A percentile compares a stretch with the other conserved stretches of the same genome.
phyloP scores from a whole-genome alignment of 2,888 invertebrate genomes.

The Abscondita cerata region DNA sequence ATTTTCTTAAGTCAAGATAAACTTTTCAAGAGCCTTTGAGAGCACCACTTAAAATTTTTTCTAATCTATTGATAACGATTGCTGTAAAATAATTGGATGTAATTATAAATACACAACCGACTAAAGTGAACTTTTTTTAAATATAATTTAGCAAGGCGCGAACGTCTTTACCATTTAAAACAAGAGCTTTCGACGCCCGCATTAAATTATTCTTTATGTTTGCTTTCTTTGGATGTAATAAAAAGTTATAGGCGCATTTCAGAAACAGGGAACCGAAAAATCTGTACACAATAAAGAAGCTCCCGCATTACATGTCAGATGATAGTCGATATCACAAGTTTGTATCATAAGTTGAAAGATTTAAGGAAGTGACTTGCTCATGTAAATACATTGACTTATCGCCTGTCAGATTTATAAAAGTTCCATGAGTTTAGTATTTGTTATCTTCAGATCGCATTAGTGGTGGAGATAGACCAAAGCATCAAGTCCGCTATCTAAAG shows the following conservation, averaged over 20 bases:
- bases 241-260: neutral
- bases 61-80: too few species aligned
- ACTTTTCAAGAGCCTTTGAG: too few species aligned
- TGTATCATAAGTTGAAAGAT: conserved; percentile 32
- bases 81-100: too few species aligned
- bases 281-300: conserved; percentile 30
- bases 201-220: too few species aligned
- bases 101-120: too few species aligned
- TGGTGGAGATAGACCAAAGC: conserved; percentile 39
- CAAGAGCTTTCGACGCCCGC: too few species aligned
- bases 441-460: conserved; percentile 55
- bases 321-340: conserved; percentile 26
- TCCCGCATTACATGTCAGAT: conserved; percentile 34
- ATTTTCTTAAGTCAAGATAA: too few species aligned
- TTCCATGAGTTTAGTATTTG: conserved; percentile 50
- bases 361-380: conserved; percentile 46
- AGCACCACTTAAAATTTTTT: too few species aligned
- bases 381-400: conserved; percentile 53
- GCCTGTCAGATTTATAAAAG: conserved; percentile 53
- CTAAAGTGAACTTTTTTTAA: too few species aligned
- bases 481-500: conserved; percentile 40
- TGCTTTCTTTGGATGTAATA: too few species aligned
- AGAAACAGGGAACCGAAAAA: conserved; percentile 13
- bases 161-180: too few species aligned
- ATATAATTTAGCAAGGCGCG: too few species aligned